Base-by-base conservation (phyloP, 1,140 invertebrate genomes). In the Calephelis nemesis region DNA sequence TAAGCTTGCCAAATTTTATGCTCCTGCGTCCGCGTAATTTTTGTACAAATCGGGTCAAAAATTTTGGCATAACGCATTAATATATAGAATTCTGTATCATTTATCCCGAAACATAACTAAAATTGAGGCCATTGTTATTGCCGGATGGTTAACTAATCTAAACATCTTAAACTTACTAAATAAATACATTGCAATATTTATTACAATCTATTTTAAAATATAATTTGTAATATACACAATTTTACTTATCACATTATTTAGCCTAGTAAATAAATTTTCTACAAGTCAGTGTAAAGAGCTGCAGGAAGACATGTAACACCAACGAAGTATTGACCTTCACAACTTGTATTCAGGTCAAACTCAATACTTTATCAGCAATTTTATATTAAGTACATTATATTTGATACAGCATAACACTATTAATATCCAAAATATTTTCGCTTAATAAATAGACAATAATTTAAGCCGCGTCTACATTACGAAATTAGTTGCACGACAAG, bases 231-330 rank as follows among this genome's bases (percentile, higher is more conserved):
- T 75, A 73, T 74, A 76, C 65, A 71, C 69, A 60, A 72, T 74
- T 75, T 71, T 54, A 75, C 75, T 73, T 75, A 77, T 77, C 73
- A 77, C 74, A 69, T 75, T 48, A 64, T 70, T 73, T 73, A 77
- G 65, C 76, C 66, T 72, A 71, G 69, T 65, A 73, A 78, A 76
- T 84, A 86, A 82, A 82, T 76, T 84, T 81, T 83, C 85, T 87
- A 88, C 81, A 82, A 89, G 85, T 88, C 88, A 91, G 87, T 89
- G 88, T 91, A 91, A 78, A 91, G 88, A 91, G 88, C 88, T 91
- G 88, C 86, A 89, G 88, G 88, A 91, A 91, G 88, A 91, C 88
- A 80, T 91, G 82, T 70, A 83, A 88, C 88, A 71, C 83, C 81
- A 77, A 77, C 65, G 52, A 39, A 68, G 52, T 73, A 75, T 70